Evolutionary conservation across 2,797 vertebrate genomes (phyloP).

Genomic region (Trichosurus vulpecula): DNA sequence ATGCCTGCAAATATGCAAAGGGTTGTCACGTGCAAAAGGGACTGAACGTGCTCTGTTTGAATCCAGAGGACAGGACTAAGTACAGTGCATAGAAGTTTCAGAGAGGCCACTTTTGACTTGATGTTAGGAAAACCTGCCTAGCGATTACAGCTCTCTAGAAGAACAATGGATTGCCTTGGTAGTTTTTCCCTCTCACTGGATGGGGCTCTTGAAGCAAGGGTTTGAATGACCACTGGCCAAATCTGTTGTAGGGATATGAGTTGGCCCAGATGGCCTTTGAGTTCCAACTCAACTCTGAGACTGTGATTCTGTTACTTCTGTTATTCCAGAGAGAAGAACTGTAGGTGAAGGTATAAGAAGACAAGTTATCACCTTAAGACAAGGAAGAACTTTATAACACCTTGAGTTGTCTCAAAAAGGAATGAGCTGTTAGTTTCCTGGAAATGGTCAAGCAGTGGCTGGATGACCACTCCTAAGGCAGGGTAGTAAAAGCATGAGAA

Average conservation of each 20-base stretch:
- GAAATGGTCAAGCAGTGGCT: background rate
- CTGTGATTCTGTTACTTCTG: background rate
- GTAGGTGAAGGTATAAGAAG: background rate
- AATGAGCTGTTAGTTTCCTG: background rate
- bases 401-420: background rate
- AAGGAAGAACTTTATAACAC: background rate
- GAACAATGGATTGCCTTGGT: background rate
- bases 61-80: background rate
- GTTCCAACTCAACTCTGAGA: background rate
- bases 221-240: background rate
- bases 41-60: background rate
- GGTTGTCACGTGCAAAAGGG: background rate
- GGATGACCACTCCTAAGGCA: background rate
- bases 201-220: background rate
- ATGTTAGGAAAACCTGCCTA: background rate
- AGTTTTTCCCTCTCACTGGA: background rate
- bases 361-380: background rate
- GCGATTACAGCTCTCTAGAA: background rate
- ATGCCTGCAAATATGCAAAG: background rate
- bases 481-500: background rate
- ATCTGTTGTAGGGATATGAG: background rate
- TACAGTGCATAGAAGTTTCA: background rate
- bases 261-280: background rate
- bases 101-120: background rate
- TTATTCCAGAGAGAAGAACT: background rate